Evolutionary conservation across 2,797 vertebrate species (phyloP), one percentile per base, ranked within the genome.

Genomic region (Halcyon badia): DNA sequence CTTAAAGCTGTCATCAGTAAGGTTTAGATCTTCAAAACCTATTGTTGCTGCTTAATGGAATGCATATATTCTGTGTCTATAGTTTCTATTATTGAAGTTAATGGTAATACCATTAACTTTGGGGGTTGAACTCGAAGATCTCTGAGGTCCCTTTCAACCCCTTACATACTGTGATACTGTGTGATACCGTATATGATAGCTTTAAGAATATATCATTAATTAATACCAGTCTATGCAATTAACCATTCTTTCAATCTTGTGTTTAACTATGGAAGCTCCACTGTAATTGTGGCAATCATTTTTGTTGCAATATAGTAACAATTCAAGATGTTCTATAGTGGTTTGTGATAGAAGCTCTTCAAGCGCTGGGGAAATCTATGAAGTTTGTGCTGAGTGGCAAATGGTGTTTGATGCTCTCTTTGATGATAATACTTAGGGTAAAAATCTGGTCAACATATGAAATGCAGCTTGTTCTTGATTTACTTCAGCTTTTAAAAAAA

Each of bases 361-460:
- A 64, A 70, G 70, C 87, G 86, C n/a, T 73, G 31, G 22, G 28
- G 28, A 65, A 87, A 84, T 77, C 54, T 33, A 2, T 87, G 70
- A 87, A 84, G 39, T 89, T 83, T 78, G 56, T 92, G 70, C 56
- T 89, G 83, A 93, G 62, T 79, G 57, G 52, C 81, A 90, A 84
- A 72, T 18, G 26, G 33, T 83, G 28, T 95, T 96, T 94, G 73
- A 81, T 84, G 70, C 25, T 79, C 11, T 71, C 92, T 94, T 95
- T 94, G 90, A 92, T 95, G 75, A 76, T 93, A 56, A 33, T 14
- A 52, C 28, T 89, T n/a, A 79, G 62, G 6, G 46, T 84, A 64
- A 89, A 89, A 97, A 90, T 96, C 86, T 96, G 92, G 56, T 56
- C 48, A 87, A 51, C 94, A 95, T 14, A 52, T 84, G 96, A 93